phyloP scores from a whole-genome alignment of 2,113 vertebrate species.

The Theristicus caerulescens region DNA sequence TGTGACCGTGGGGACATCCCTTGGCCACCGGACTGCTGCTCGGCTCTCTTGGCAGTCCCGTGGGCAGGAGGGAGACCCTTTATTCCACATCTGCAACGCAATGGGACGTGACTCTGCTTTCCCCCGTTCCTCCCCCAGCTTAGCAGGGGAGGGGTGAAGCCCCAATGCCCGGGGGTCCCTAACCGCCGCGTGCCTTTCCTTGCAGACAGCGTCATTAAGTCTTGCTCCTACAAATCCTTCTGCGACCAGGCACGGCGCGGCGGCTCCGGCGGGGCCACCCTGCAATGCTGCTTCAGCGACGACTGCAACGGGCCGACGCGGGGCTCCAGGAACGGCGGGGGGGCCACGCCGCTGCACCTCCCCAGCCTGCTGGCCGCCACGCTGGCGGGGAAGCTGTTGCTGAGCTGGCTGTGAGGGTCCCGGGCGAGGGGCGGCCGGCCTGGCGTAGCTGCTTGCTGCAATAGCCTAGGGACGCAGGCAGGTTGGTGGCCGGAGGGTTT shows the following conservation, averaged over 20 bases:
- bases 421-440: background rate
- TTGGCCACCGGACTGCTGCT: background rate
- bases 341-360: background rate
- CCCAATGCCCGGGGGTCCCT: accelerated
- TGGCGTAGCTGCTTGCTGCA: background rate
- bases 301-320: slow-evolving; percentile 81
- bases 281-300: slow-evolving; percentile 81
- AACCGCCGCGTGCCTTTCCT: background rate
- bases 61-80: background rate
- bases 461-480: background rate
- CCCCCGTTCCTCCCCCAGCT: too few relatives aligned
- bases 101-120: accelerated
- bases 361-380: slow-evolving; percentile 54
- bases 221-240: slow-evolving; percentile 85
- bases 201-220: slow-evolving; percentile 84
- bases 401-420: slow-evolving; percentile 57
- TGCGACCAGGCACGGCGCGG: slow-evolving; percentile 77
- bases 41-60: background rate
- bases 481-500: background rate
- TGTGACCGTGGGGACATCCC: background rate
- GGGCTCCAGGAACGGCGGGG: slow-evolving; percentile 49
- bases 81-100: accelerated
- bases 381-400: slow-evolving; percentile 62
- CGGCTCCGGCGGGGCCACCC: slow-evolving; percentile 67
- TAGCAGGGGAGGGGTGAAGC: accelerated